Conservation (phyloP, 2,797 vertebrate species). For the Scolopax rusticola region DNA sequence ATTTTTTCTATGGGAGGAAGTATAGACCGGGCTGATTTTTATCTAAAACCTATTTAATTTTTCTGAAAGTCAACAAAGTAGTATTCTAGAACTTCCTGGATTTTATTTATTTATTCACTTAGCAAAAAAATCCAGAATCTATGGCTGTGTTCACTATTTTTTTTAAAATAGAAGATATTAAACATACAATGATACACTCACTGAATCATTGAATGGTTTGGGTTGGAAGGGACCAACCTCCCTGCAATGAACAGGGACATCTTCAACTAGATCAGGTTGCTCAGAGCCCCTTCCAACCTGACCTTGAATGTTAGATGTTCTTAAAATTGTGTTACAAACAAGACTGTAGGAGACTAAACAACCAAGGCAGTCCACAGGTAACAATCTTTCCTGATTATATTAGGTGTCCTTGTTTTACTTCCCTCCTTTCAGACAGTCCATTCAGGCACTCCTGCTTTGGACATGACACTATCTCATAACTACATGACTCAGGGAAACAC, state of each 20-base stretch:
- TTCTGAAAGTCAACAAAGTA: not conserved
- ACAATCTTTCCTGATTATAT: not conserved
- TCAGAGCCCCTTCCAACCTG: rapidly evolving
- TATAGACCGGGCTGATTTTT: rapidly evolving
- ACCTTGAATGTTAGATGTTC: not conserved
- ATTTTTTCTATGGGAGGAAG: not conserved
- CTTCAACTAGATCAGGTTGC: not conserved
- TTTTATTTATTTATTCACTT: not conserved
- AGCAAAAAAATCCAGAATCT: not conserved
- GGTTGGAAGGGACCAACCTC: not conserved
- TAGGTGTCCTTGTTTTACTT: not conserved
- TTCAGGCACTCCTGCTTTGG: not conserved
- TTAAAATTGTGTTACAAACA: not conserved
- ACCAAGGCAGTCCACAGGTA: not conserved
- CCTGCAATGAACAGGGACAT: not conserved
- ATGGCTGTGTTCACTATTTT: not conserved
- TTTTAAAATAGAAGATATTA: not conserved
- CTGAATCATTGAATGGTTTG: no score
- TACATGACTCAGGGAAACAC: not conserved
- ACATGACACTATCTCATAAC: not conserved
- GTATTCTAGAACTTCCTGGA: not conserved
- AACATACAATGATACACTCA: not conserved
- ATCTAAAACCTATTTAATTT: not conserved
- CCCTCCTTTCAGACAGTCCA: not conserved
- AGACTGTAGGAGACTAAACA: not conserved